Conservation (phyloP, 1,140 invertebrate species). For the Ceratitis capitata region DNA sequence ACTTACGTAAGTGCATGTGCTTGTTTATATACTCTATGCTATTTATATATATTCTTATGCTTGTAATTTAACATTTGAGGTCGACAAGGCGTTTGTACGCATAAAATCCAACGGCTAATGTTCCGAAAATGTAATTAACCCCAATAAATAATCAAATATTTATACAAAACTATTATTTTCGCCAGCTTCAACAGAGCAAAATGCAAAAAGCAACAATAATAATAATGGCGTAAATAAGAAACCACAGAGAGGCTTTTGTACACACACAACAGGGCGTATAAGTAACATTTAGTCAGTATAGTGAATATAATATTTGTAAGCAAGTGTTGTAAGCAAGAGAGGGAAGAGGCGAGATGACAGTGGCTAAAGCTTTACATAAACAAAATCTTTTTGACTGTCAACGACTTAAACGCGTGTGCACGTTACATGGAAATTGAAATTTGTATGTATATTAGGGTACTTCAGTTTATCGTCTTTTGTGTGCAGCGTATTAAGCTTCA, state of each 20-base stretch:
- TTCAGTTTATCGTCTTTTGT: too few relatives aligned
- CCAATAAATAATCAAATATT: slow-evolving; percentile 31
- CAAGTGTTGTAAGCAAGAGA: neutral
- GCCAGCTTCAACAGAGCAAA: neutral
- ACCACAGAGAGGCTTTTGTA: neutral
- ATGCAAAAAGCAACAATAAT: neutral
- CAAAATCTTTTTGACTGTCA: neutral
- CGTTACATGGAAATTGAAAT: neutral
- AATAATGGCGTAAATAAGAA: neutral
- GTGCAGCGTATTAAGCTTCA: too few relatives aligned
- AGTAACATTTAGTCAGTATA: neutral
- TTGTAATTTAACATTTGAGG: neutral
- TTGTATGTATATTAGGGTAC: neutral
- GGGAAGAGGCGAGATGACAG: neutral
- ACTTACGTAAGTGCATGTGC: neutral
- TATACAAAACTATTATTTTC: slow-evolving; percentile 22
- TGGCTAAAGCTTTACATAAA: neutral
- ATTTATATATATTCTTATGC: neutral
- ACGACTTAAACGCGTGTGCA: neutral
- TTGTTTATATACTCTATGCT: neutral
- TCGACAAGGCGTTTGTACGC: neutral
- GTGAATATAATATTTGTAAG: neutral
- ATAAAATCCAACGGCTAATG: slow-evolving; percentile 24
- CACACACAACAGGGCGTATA: neutral
- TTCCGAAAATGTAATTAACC: slow-evolving; percentile 25